phyloP scores from a whole-genome alignment of 2,113 vertebrate genomes.

The Neogobius melanostomus region DNA sequence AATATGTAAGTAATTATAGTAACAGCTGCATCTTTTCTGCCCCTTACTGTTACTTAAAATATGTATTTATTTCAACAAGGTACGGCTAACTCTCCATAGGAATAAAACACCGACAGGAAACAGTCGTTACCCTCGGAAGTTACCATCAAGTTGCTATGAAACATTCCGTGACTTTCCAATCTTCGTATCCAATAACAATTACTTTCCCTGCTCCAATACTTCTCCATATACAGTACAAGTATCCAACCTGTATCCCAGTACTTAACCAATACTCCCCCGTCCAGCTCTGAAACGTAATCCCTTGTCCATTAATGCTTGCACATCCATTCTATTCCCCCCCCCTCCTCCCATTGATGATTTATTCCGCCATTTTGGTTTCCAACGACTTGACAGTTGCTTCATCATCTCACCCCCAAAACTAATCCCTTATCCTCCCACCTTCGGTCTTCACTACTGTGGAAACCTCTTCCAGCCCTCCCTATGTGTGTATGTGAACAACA shows the following conservation, averaged over 20 bases:
- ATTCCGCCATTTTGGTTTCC: conserved; percentile 61
- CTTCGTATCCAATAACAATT: too few species aligned
- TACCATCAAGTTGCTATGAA: too few species aligned
- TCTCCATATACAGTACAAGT: not conserved
- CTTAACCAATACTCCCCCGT: conserved; percentile 31
- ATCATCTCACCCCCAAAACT: conserved; percentile 61
- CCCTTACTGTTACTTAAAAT: too few species aligned
- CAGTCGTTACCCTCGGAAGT: too few species aligned
- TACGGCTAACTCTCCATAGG: too few species aligned
- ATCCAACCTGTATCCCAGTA: conserved; percentile 14
- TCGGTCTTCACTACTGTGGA: conserved; percentile 25
- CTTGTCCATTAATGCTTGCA: conserved; percentile 65
- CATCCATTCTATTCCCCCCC: conserved; percentile 43
- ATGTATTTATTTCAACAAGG: too few species aligned
- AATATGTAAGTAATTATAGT: too few species aligned
- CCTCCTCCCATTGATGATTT: conserved; percentile 62
- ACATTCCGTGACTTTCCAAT: too few species aligned
- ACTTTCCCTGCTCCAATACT: not conserved
- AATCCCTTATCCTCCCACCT: conserved; percentile 63
- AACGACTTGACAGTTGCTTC: conserved; percentile 41
- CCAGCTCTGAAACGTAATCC: conserved; percentile 42
- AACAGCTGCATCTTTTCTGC: too few species aligned
- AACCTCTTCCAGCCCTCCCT: not conserved
- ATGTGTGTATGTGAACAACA: conserved; percentile 24
- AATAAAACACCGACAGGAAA: too few species aligned